Evolutionary conservation across 2,888 invertebrate species (phyloP), one percentile per base, ranked within the genome.

Genomic region (Acleris sparsana): DNA sequence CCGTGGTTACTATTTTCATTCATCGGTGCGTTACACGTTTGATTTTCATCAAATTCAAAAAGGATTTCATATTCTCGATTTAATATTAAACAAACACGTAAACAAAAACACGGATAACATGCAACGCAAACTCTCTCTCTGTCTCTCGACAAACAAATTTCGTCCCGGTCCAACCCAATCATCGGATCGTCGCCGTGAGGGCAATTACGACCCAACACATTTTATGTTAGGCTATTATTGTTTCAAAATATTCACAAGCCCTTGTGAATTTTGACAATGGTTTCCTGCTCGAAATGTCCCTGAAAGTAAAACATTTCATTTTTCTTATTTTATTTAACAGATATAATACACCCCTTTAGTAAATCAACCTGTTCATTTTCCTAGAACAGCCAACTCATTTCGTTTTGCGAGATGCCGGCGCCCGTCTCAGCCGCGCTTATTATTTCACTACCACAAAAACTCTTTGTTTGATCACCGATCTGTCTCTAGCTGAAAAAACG

Each of bases 381-480:
- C 49, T 20, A 18, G 33, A 59, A 49, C 49, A 59, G 13, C 29
- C 49, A 56, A 49, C 55, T 62, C 22, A 33, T 46, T 55, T 57
- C 43, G 46, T 51, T 43, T 49, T 51, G 43, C 56, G 9, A 22
- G 49, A 55, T 39, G 39, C 17, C 44, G 25, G 17, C 25, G n/a
- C 39, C 29, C 25, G 25, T 11, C 53, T 17, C 49, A 62, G 62
- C 48, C 22, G 20, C 20, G 33, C 13, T 51, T 63, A 29, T 51
- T 44, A 63, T 57, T 56, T 63, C 44, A 57, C 18, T 57, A 51
- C 43, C 43, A 51, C 49, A 63, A 18, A 59, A 63, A 56, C 43
- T 56, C 25, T 56, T 62, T 49, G 39, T 55, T 55, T 48, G 48
- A 49, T 17, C 43, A 29, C 7, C 43, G 51, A 49, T 16, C 48